phyloP scores from a whole-genome alignment of 2,113 vertebrate genomes.

The Amblyopsis rosae region DNA sequence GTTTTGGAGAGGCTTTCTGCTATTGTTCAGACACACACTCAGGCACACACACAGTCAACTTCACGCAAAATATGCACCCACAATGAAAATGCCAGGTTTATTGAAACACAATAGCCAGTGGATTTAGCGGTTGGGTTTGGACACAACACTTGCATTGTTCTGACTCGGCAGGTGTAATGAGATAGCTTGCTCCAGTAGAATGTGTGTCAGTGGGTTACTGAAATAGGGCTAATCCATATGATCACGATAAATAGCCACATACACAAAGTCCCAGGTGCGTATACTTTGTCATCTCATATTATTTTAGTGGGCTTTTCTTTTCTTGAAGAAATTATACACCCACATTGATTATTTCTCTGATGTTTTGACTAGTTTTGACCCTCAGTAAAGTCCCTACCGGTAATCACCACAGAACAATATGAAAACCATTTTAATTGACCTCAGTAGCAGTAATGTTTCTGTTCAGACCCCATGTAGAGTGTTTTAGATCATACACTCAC shows the following conservation, averaged over 20 bases:
- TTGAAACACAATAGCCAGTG: not conserved
- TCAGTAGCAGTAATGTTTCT: too few relatives aligned
- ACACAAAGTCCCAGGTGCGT: slow-evolving; percentile 8
- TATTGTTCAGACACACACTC: slow-evolving; percentile 53
- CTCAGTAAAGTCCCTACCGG: too few relatives aligned
- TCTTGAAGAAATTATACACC: not conserved
- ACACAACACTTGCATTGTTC: slow-evolving; percentile 26
- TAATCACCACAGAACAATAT: too few relatives aligned
- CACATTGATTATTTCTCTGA: not conserved
- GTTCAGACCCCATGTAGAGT: too few relatives aligned
- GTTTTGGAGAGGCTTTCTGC: slow-evolving; percentile 28
- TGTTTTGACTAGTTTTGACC: not conserved
- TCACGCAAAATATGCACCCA: not conserved
- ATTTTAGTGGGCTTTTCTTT: slow-evolving; percentile 24
- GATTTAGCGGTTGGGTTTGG: not conserved
- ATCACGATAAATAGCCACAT: not conserved
- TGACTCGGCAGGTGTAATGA: slow-evolving; percentile 17
- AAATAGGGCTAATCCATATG: slow-evolving; percentile 24
- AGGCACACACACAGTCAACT: not conserved
- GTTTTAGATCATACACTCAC: too few relatives aligned
- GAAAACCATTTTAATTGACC: too few relatives aligned
- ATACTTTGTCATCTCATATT: not conserved
- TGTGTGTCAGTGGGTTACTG: slow-evolving; percentile 34
- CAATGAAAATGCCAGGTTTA: not conserved
- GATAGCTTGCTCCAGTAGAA: slow-evolving; percentile 20